phyloP scores from a whole-genome alignment of 1,140 invertebrate species.

The Leptonema lineaticorne region DNA sequence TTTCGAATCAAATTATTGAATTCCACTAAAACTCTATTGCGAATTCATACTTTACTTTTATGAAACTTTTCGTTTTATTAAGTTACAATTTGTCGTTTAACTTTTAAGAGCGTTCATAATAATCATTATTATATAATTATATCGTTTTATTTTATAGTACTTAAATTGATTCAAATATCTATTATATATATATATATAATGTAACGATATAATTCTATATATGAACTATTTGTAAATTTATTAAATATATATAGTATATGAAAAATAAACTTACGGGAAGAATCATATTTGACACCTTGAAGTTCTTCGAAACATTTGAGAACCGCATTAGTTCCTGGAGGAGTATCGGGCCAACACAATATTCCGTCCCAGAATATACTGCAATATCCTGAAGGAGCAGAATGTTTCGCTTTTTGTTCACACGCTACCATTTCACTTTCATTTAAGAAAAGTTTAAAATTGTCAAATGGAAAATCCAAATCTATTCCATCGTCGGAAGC shows the following conservation, averaged over 20 bases:
- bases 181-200: too few species aligned
- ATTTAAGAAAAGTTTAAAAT: slow-evolving; percentile 4
- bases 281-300: slow-evolving; percentile 68
- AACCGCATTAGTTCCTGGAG: slow-evolving; percentile 55
- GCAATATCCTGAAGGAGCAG: slow-evolving; percentile 47
- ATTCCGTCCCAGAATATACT: slow-evolving; percentile 64
- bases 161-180: too few species aligned
- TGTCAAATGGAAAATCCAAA: neutral
- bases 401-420: neutral
- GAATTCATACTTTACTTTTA: too few species aligned
- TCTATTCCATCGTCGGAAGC: neutral
- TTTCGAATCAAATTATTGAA: too few species aligned
- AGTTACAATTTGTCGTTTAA: too few species aligned
- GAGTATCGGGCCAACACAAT: slow-evolving; percentile 71
- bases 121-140: too few species aligned
- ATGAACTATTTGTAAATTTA: too few species aligned
- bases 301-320: slow-evolving; percentile 69
- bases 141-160: too few species aligned
- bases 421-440: slow-evolving; percentile 22
- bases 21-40: too few species aligned
- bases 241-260: neutral
- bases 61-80: too few species aligned
- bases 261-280: slow-evolving; percentile 54
- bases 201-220: too few species aligned
- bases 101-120: too few species aligned